These are phyloP conservation scores for Piliocolobus tephrosceles DNA, from an alignment of 2,113 vertebrate species.

Conservation along the genomic window DNA sequence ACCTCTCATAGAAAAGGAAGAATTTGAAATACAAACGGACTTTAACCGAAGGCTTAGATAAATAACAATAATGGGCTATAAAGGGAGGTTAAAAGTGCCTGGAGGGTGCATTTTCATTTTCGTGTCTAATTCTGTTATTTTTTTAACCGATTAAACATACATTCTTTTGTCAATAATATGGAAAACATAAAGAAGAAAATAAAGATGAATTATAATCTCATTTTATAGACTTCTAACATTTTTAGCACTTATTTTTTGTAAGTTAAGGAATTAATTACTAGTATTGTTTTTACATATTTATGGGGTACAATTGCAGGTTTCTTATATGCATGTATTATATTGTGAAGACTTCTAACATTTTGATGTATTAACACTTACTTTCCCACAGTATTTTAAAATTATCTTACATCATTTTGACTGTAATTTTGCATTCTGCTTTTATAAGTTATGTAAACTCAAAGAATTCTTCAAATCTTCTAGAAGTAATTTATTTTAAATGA, in stretches of 20 bases:
- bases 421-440: constrained; percentile 9
- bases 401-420: not conserved
- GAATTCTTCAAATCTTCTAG: not conserved
- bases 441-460: constrained; percentile 1
- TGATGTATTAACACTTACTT: not conserved
- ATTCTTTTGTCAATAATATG: not conserved
- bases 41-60: not conserved
- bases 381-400: not conserved
- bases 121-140: not conserved
- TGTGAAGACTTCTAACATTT: not conserved
- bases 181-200: constrained; percentile 1
- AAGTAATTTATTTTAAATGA: constrained; percentile 28
- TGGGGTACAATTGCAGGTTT: too few relatives aligned
- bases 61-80: not conserved
- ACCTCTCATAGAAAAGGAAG: not conserved
- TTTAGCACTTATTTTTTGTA: not conserved
- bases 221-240: not conserved
- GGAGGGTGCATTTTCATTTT: not conserved
- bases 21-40: not conserved
- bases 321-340: too few relatives aligned
- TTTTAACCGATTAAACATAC: not conserved
- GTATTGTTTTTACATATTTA: too few relatives aligned
- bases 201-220: not conserved
- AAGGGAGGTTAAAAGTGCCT: not conserved
- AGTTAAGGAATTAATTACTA: too few relatives aligned